Conservation (phyloP, 2,797 vertebrate genomes). For the Prionace glauca region DNA sequence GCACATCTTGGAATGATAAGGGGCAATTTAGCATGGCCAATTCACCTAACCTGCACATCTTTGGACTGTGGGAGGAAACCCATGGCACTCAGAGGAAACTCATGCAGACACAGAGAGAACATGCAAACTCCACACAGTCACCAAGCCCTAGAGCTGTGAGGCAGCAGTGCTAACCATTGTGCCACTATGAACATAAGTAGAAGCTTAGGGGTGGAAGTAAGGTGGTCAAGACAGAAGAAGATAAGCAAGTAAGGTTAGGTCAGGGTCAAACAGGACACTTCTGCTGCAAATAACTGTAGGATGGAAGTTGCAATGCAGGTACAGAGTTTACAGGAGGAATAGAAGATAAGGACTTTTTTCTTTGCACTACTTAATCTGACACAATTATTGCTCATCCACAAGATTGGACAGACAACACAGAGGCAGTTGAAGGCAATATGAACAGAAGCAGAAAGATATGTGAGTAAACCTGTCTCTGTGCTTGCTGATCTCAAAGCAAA, state of each 20-base stretch:
- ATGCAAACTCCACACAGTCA: too few species aligned
- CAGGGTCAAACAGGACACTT: background rate
- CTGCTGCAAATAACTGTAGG: background rate
- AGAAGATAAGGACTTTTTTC: background rate
- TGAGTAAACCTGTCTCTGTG: background rate
- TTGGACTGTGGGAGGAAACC: too few species aligned
- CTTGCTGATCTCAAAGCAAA: background rate
- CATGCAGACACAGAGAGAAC: too few species aligned
- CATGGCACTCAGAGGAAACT: too few species aligned
- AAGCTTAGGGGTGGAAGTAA: background rate
- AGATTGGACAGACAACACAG: background rate
- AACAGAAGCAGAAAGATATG: background rate
- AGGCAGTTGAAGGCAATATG: background rate
- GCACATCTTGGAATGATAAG: too few species aligned
- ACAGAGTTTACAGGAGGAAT: background rate
- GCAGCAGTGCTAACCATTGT: too few species aligned
- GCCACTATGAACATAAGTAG: background rate
- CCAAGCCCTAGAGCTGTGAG: too few species aligned
- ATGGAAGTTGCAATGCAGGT: background rate
- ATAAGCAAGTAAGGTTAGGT: background rate
- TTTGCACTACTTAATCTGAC: background rate
- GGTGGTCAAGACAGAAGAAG: background rate
- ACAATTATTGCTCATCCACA: background rate
- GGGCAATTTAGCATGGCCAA: too few species aligned
- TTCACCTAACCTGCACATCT: too few species aligned